phyloP scores from a whole-genome alignment of 2,888 invertebrate species.

The Sympetrum striolatum region DNA sequence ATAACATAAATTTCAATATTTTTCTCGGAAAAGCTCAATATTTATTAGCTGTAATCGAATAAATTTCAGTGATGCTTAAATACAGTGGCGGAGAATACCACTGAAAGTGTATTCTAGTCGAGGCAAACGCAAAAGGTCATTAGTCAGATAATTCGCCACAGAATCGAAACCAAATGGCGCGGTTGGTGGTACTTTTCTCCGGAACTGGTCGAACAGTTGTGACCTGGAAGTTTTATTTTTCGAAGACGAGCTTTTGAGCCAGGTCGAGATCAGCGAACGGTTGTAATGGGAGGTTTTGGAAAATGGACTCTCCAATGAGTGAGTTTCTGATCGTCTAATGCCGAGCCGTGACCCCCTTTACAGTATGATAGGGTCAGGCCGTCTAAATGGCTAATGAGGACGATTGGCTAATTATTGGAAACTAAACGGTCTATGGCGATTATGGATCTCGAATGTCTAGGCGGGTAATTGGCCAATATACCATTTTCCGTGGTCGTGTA shows the following conservation, averaged over 20 bases:
- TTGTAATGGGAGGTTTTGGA: background rate
- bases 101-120: too few relatives aligned
- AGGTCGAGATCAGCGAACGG: background rate
- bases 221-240: background rate
- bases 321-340: background rate
- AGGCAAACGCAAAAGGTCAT: too few relatives aligned
- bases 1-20: too few relatives aligned
- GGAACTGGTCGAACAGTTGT: background rate
- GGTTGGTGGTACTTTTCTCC: background rate
- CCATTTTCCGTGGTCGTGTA: background rate
- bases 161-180: background rate
- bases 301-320: background rate
- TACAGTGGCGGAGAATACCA: too few relatives aligned
- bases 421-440: background rate
- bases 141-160: background rate
- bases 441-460: background rate
- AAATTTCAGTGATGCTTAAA: too few relatives aligned
- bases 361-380: background rate
- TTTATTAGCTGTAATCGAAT: too few relatives aligned
- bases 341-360: background rate
- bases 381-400: background rate
- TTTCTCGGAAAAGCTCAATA: too few relatives aligned
- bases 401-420: constrained; percentile 34
- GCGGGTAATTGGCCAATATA: background rate
- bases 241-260: background rate